Percentiles rank a stretch among this genome's conserved stretches.
phyloP scores from a whole-genome alignment of 2,888 invertebrate species.

The Theretra japonica region DNA sequence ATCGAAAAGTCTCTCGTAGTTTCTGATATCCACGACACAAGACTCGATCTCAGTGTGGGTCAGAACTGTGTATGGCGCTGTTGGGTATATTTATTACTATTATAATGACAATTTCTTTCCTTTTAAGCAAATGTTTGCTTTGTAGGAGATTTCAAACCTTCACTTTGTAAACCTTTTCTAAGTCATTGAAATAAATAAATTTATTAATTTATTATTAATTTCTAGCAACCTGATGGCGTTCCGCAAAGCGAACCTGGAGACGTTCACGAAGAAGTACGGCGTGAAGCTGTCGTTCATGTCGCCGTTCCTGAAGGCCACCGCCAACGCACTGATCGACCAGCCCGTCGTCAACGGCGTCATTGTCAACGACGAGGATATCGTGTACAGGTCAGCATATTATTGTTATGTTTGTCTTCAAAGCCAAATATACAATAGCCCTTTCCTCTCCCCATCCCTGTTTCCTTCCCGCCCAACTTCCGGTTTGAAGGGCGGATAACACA shows the following conservation, averaged over 20 bases:
- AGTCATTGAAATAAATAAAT: too few relatives aligned
- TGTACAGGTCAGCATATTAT: constrained; percentile 72
- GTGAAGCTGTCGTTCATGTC: constrained; percentile 99
- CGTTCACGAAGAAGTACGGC: constrained; percentile 96
- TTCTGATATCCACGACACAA: too few relatives aligned
- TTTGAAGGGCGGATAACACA: too few relatives aligned
- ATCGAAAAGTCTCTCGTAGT: too few relatives aligned
- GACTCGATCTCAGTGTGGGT: too few relatives aligned
- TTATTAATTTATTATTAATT: too few relatives aligned
- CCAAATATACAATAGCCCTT: neutral
- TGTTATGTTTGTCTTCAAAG: neutral
- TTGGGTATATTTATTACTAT: too few relatives aligned
- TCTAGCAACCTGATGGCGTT: constrained; percentile 93
- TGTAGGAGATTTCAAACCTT: too few relatives aligned
- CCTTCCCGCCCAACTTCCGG: neutral
- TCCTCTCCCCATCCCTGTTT: neutral
- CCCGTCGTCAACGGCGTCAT: constrained; percentile 99
- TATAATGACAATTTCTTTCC: too few relatives aligned
- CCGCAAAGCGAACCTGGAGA: constrained; percentile 94
- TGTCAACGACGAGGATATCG: constrained; percentile 89
- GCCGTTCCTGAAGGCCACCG: constrained; percentile 97
- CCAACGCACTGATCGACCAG: constrained; percentile 97
- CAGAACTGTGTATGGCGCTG: too few relatives aligned
- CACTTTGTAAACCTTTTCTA: too few relatives aligned
- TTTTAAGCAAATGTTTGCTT: too few relatives aligned